These are phyloP conservation scores for Platycnemis pennipes DNA, from an alignment of 2,888 invertebrate genomes.

Conservation along the genomic window DNA sequence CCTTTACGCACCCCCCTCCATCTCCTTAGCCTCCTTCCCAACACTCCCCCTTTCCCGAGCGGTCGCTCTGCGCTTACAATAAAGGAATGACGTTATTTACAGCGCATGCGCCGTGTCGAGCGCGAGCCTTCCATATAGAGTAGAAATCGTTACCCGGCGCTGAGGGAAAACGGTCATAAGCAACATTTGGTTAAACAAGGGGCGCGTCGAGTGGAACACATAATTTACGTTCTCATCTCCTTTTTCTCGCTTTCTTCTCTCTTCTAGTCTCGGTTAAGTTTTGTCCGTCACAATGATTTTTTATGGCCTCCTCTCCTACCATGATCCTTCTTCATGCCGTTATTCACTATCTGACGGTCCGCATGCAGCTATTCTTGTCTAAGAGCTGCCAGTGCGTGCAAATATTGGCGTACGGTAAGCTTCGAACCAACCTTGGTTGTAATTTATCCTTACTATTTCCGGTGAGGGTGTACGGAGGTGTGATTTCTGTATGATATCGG, in stretches of 20 bases:
- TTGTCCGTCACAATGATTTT: not conserved
- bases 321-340: not conserved
- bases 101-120: constrained; percentile 49
- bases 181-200: constrained; percentile 65
- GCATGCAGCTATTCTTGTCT: too few species aligned
- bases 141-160: constrained; percentile 61
- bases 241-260: not conserved
- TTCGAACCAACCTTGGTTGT: too few species aligned
- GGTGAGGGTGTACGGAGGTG: too few species aligned
- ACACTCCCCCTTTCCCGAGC: not conserved
- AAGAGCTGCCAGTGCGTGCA: too few species aligned
- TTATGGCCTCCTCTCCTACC: not conserved
- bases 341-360: not conserved
- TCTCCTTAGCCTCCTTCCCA: not conserved
- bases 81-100: constrained; percentile 66
- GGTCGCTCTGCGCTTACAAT: constrained; percentile 64
- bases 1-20: not conserved
- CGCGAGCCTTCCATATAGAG: constrained; percentile 56
- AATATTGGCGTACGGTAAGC: too few species aligned
- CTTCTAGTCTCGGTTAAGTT: not conserved
- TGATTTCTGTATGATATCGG: too few species aligned
- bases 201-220: constrained; percentile 30
- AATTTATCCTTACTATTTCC: too few species aligned
- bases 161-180: constrained; percentile 57
- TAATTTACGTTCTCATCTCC: not conserved